Base-by-base conservation (phyloP, 1,140 invertebrate species). In the Vanessa atalanta region DNA sequence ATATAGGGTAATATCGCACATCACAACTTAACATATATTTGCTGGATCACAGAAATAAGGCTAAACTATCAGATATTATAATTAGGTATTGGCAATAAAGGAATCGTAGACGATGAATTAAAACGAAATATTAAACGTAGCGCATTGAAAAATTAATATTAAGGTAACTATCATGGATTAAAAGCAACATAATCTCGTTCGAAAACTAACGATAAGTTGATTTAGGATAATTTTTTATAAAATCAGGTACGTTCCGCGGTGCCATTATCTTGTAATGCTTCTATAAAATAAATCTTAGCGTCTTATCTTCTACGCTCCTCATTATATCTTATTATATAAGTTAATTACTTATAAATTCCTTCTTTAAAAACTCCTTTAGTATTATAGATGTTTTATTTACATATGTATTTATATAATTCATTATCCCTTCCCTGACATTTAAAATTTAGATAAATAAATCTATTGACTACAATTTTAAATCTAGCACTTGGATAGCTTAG, bases 21-120 rank as follows among this genome's bases (percentile, higher is more conserved):
- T 92, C 90, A 92, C 89, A 90, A 92, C 88, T 90, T 92, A 90
- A 88, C 84, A 89, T 80, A 76, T 91, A 88, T 92, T 90, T 83
- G 87, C 83, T 83, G 88, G 79, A 85, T 90, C 89, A 91, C 85
- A 81, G 82, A 84, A 70, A 78, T 81, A 78, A 78, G 70, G 74
- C 63, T 31, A 70, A 77, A 76, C 73, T 71, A 77, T 79, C 76
- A 84, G 75, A 80, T 85, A 83, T 83, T 83, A 77, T 85, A 86
- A 87, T 73, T 86, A 84, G 79, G 66, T 78, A 87, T 86, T 88
- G 88, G 87, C 87, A 89, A 89, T 90, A 89, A 91, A 88, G 69
- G 74, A 79, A 82, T 79, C 26, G 79, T 85, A 84, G 82, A 70
- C 65, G 79, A 78, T 67, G 77, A 81, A 63, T 79, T 82, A 82